Evolutionary conservation across 2,888 invertebrate species (phyloP).

Genomic region (Neuroscelio doddi): DNA sequence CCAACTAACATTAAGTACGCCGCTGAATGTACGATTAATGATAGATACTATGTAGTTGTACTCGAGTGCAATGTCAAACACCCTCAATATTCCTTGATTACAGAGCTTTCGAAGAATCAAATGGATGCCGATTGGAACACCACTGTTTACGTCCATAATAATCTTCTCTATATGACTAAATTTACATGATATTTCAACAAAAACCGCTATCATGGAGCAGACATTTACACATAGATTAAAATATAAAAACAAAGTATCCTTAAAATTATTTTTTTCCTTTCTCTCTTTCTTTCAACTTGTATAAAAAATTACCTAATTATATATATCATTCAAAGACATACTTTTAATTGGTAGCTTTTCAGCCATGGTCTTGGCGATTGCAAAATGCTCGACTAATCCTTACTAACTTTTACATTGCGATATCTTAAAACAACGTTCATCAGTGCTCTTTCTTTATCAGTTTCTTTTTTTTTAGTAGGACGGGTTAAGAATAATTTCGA

Average conservation of each 20-base stretch:
- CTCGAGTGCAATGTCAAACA: constrained; percentile 64
- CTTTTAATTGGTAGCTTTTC: constrained; percentile 1
- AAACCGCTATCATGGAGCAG: constrained; percentile 67
- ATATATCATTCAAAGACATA: constrained; percentile 22
- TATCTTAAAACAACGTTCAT: neutral
- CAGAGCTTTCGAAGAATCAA: constrained; percentile 42
- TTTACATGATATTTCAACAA: constrained; percentile 71
- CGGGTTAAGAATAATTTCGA: constrained; percentile 38
- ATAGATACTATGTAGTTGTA: constrained; percentile 64
- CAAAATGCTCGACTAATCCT: constrained; percentile 25
- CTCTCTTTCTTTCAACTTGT: too few relatives aligned
- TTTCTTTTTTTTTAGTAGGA: constrained; percentile 19
- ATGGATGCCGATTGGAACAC: constrained; percentile 26
- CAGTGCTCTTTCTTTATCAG: neutral
- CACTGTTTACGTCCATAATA: constrained; percentile 56
- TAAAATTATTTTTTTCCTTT: constrained; percentile 62
- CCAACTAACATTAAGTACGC: constrained; percentile 64
- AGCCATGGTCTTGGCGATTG: constrained; percentile 29
- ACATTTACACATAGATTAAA: constrained; percentile 69
- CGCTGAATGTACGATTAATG: constrained; percentile 61
- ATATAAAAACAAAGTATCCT: constrained; percentile 67
- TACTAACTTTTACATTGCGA: neutral
- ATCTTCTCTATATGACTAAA: constrained; percentile 61
- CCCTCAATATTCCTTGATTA: constrained; percentile 44
- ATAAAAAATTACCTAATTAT: constrained; percentile 59